phyloP scores from a whole-genome alignment of 2,113 vertebrate genomes.

The Dasyurus viverrinus region DNA sequence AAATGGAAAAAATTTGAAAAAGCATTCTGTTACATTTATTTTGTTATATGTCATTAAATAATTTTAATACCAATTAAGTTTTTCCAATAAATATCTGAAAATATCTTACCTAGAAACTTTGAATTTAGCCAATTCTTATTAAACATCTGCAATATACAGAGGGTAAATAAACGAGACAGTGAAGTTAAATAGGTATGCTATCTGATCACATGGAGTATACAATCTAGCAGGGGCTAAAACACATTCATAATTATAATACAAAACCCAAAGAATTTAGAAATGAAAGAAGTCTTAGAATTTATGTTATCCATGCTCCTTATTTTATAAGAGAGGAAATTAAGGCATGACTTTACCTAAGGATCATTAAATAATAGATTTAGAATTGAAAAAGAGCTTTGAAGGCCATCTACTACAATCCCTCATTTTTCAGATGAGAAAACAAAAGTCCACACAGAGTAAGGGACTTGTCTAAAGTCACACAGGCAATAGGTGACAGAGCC shows the following conservation, averaged over 20 bases:
- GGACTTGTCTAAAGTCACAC: neutral
- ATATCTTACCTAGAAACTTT: neutral
- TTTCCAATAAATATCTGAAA: conserved; percentile 31
- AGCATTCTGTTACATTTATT: neutral
- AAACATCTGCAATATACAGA: neutral
- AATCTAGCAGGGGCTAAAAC: neutral
- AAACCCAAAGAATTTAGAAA: neutral
- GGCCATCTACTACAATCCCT: neutral
- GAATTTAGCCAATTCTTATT: neutral
- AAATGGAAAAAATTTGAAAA: neutral
- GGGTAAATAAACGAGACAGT: neutral
- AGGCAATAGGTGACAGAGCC: neutral
- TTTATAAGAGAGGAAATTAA: neutral
- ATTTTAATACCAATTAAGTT: neutral
- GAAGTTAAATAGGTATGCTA: neutral
- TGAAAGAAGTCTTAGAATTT: neutral
- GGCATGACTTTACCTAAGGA: neutral
- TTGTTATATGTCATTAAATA: conserved; percentile 8
- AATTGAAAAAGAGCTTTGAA: neutral
- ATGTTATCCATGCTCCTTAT: neutral
- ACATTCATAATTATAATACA: neutral
- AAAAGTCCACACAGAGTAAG: neutral
- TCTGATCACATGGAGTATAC: neutral
- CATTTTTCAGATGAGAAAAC: neutral
- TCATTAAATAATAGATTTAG: neutral